Base-by-base conservation (phyloP, 2,797 vertebrate species). In the Hippocampus kuda region DNA sequence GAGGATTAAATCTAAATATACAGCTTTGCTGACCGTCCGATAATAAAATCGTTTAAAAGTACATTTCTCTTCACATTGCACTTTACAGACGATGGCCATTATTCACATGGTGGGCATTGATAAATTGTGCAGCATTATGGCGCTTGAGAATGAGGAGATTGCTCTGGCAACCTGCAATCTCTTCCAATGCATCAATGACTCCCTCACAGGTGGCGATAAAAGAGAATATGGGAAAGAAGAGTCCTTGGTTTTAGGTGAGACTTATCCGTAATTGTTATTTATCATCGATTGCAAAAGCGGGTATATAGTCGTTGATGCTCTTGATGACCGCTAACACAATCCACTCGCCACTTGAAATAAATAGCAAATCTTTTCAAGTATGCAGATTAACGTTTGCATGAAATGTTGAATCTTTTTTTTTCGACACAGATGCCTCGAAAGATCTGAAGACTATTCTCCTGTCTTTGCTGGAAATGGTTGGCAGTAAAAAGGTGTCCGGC, bases 111-210 rank as follows among this genome's bases (percentile, higher is more conserved):
- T 98, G 71, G 90, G 91, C 44, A 79, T 95, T 4, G 91, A 94
- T 74, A 93, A 86, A 66, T 86, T 99, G 48, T 97, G 95, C 78
- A 91, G 89, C 84, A 91, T 97, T 82, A 96, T 99, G 97, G 94
- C 94, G 0, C 63, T 91, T 44, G 93, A 97, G 82, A 90, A 94
- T 0, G 93, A 97, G 73, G 97, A 98, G 79, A 92, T 95, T 38
- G 89, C 92, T 0, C 70, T 98, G 84, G 94, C 94, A 1, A 83
- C 93, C 70, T 94, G 93, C 82, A 95, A 92, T 87, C 87, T 99
- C 70, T 91, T 99, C 82, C 97, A 99, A 83, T 90, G 88, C 78
- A 84, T 97, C 86, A 92, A 93, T 0, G 95, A 98, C 76, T 94
- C 96, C 42, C 84, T 99, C 71, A 89, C 94, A 44, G 94, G 92